Base-by-base conservation (phyloP, 2,888 invertebrate species). In the Eremobia ochroleuca region DNA sequence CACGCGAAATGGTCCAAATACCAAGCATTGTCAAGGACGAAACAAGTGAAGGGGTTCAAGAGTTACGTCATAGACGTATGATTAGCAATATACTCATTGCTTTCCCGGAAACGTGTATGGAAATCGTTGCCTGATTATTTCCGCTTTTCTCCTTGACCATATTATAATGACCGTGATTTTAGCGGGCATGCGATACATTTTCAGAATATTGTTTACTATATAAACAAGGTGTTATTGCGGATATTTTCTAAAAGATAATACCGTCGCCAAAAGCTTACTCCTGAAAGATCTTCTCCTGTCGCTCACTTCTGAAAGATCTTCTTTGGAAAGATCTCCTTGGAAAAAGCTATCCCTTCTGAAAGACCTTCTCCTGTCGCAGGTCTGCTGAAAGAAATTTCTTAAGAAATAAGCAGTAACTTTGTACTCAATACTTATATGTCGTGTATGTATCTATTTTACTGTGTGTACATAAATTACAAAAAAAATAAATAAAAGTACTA, bases 1-100 rank as follows among this genome's bases (percentile, higher is more conserved):
- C 92, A 92, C 91, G 91, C 91, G 89, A 92, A 88, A 84, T 81
- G 76, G 81, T 79, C 82, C 78, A 82, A 90, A 85, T 85, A 81
- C 74, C 81, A 86, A 76, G 73, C 79, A 82, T 76, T 88, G 80
- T 81, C 82, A 87, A 88, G 87, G 87, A 84, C 88, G 76, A 62
- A 34, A 73, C 77, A 61, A 79, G 73, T 84, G 70, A 86, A 79
- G 75, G 76, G 77, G 80, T 80, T 76, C 37, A 43, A 28, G 62
- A 46, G 55, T 83, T 79, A 68, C 81, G 79, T 88, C 86, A 81
- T 65, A 31, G 40, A 62, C 58, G 55, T 75, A 62, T 70, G 64
- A 65, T 66, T 75, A 65, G 73, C 52, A 66, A 49, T 59, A 59
- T 59, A 66, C n/a, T 40, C 59, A 61, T 21, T 65, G 37, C 70